Evolutionary conservation across 2,888 invertebrate genomes (phyloP).

Genomic region (Cerastoderma edule): DNA sequence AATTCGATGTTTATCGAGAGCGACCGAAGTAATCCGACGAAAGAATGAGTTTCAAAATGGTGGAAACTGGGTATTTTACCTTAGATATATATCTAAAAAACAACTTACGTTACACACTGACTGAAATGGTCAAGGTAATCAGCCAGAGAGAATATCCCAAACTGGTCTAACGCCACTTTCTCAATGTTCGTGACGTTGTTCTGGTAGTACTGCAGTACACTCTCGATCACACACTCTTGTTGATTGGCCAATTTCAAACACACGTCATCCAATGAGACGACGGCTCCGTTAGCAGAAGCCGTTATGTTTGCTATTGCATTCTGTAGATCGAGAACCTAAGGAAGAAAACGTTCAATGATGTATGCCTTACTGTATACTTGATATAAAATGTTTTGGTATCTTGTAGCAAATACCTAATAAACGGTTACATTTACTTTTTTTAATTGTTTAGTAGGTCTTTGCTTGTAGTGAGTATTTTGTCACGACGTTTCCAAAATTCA

Average conservation of each 20-base stretch:
- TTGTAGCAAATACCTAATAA: too few relatives aligned
- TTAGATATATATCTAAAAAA: too few relatives aligned
- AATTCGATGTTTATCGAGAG: too few relatives aligned
- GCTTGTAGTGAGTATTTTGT: too few relatives aligned
- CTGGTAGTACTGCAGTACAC: conserved; percentile 96
- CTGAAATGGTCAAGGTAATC: conserved; percentile 91
- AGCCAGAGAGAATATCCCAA: conserved; percentile 75
- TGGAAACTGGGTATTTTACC: too few relatives aligned
- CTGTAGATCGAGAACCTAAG: conserved; percentile 82
- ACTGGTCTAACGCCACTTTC: conserved; percentile 56
- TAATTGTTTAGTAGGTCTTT: too few relatives aligned
- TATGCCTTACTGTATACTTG: background rate
- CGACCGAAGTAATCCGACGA: too few relatives aligned
- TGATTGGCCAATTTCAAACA: conserved; percentile 94
- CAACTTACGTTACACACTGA: conserved; percentile 87
- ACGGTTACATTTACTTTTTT: too few relatives aligned
- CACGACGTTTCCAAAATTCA: too few relatives aligned
- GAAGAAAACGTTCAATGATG: conserved; percentile 9
- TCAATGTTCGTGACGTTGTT: conserved; percentile 72
- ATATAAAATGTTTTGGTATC: too few relatives aligned
- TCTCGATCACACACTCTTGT: conserved; percentile 93
- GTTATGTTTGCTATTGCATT: conserved; percentile 69
- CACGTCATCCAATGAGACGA: conserved; percentile 87
- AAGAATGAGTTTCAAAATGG: too few relatives aligned
- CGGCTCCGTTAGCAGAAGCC: conserved; percentile 62